Evolutionary conservation across 2,797 vertebrate species (phyloP).

Genomic region (Cygnus olor): DNA sequence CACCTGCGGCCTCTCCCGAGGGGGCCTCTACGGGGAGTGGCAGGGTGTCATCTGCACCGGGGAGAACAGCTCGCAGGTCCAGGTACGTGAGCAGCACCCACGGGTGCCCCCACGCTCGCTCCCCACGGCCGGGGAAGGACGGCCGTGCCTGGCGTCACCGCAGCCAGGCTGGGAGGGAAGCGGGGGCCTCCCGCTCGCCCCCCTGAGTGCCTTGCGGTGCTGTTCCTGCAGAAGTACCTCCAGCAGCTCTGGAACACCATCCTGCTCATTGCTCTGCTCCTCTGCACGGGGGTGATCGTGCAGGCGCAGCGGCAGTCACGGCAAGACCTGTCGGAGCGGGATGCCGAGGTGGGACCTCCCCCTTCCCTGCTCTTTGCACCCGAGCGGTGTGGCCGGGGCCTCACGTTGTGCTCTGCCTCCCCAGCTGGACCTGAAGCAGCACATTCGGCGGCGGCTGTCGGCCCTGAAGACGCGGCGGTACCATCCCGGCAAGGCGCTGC

Average conservation of each 20-base stretch:
- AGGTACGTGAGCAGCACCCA: slow-evolving; percentile 72
- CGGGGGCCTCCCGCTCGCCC: rapidly evolving
- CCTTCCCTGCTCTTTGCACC: background rate
- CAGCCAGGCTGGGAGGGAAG: rapidly evolving
- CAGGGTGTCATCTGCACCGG: slow-evolving; percentile 94
- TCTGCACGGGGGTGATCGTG: slow-evolving; percentile 91
- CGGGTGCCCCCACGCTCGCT: rapidly evolving
- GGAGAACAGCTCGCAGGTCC: slow-evolving; percentile 91
- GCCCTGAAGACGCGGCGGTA: slow-evolving; percentile 88
- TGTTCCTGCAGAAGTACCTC: slow-evolving; percentile 86
- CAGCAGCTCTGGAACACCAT: slow-evolving; percentile 97
- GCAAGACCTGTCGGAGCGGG: slow-evolving; percentile 79
- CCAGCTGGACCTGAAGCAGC: slow-evolving; percentile 87
- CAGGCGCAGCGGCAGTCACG: slow-evolving; percentile 91
- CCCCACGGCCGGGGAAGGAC: rapidly evolving
- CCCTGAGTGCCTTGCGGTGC: rapidly evolving
- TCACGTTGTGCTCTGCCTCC: background rate
- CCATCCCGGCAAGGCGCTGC: slow-evolving; percentile 77
- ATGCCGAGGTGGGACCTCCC: slow-evolving; percentile 81
- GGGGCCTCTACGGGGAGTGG: slow-evolving; percentile 92
- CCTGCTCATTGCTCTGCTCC: slow-evolving; percentile 90
- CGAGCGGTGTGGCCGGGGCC: background rate
- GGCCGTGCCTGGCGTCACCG: rapidly evolving
- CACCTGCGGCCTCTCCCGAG: slow-evolving; percentile 91
- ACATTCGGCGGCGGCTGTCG: slow-evolving; percentile 81